phyloP scores from a whole-genome alignment of 1,140 invertebrate genomes.

The Cephus cinctus region DNA sequence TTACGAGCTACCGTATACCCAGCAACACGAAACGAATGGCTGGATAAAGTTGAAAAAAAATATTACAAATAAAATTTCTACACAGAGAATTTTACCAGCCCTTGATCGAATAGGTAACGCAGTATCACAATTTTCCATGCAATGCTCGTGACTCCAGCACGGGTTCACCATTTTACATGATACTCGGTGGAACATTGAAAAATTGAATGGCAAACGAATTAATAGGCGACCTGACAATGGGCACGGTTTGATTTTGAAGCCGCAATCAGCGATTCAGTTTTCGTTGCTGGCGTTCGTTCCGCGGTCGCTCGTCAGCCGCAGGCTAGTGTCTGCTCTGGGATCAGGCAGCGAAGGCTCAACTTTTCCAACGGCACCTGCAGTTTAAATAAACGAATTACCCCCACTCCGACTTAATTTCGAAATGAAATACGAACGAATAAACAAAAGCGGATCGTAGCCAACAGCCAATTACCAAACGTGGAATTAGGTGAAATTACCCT shows the following conservation, averaged over 20 bases:
- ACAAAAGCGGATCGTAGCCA: conserved; percentile 24
- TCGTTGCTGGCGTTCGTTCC: conserved; percentile 42
- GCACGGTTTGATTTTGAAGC: conserved; percentile 42
- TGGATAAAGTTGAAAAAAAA: too few relatives aligned
- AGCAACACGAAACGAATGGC: too few relatives aligned
- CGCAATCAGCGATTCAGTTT: conserved; percentile 35
- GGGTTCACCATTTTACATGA: conserved; percentile 20
- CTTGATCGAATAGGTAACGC: too few relatives aligned
- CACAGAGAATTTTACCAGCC: too few relatives aligned
- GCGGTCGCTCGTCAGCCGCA: conserved; percentile 44
- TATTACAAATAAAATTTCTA: too few relatives aligned
- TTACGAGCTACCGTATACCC: too few relatives aligned
- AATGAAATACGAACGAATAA: conserved; percentile 40
- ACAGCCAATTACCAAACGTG: conserved; percentile 37
- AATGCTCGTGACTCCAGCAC: too few relatives aligned
- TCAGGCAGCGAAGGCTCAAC: conserved; percentile 28
- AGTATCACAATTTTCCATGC: too few relatives aligned
- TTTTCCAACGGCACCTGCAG: conserved; percentile 39
- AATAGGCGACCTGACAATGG: conserved; percentile 39
- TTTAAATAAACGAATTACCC: conserved; percentile 44
- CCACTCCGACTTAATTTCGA: conserved; percentile 20
- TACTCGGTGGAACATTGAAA: too few relatives aligned
- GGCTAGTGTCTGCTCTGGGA: conserved; percentile 27
- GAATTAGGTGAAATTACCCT: conserved; percentile 27
- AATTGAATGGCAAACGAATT: conserved; percentile 37